Conservation (phyloP, 2,888 invertebrate species). For the Ectobius pallidus region DNA sequence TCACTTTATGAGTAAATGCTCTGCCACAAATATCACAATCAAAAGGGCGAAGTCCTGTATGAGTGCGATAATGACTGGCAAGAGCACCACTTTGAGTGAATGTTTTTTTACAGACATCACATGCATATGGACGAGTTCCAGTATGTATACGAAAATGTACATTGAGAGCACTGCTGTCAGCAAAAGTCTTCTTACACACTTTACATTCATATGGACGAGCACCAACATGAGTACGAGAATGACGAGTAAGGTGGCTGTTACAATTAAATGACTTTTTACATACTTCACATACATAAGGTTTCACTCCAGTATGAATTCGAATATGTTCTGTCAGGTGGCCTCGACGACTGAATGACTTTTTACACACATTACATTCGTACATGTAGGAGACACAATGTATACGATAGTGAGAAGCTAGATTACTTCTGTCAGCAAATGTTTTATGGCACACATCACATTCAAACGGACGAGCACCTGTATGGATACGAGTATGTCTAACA, state of each 20-base stretch:
- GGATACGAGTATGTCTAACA: neutral
- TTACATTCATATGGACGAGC: neutral
- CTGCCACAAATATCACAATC: neutral
- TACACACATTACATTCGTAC: conserved; percentile 4
- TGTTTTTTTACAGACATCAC: neutral
- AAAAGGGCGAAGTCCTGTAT: neutral
- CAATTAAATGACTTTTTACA: conserved; percentile 7
- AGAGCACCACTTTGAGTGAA: neutral
- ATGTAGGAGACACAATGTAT: neutral
- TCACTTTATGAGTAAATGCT: neutral
- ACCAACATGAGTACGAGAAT: neutral
- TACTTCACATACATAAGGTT: conserved; percentile 7
- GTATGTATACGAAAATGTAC: neutral
- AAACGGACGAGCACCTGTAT: neutral
- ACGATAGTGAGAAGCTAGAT: neutral
- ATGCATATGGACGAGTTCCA: neutral
- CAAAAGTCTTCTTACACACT: neutral
- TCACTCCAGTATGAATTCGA: conserved; percentile 4
- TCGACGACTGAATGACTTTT: conserved; percentile 2
- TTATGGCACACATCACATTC: conserved; percentile 16
- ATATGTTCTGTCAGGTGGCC: neutral
- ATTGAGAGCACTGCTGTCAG: neutral
- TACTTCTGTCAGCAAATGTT: neutral
- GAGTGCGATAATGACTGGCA: neutral
- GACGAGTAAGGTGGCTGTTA: neutral